Percentiles rank a stretch among this genome's conserved stretches.
phyloP scores from a whole-genome alignment of 2,888 invertebrate species.

The Ennomos fuscantarius region DNA sequence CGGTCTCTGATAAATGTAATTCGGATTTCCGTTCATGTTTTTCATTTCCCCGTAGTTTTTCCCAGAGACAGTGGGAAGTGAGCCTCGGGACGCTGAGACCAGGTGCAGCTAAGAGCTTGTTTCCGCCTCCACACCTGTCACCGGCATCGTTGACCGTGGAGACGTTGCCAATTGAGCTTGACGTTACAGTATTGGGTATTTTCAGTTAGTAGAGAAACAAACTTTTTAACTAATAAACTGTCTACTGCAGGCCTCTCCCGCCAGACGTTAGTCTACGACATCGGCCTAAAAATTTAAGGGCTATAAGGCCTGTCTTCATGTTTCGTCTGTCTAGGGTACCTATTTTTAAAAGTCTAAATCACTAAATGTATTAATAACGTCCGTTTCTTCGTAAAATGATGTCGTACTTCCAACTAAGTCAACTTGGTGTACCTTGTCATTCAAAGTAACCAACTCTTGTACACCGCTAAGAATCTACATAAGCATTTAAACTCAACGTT shows the following conservation, averaged over 20 bases:
- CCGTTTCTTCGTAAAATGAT: no score
- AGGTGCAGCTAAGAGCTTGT: conserved; percentile 29
- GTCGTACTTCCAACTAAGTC: no score
- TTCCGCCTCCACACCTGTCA: conserved; percentile 34
- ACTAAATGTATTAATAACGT: no score
- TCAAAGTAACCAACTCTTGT: no score
- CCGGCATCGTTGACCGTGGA: conserved; percentile 19
- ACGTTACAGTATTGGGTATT: no score
- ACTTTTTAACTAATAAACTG: neutral
- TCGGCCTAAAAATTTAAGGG: no score
- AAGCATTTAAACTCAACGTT: neutral
- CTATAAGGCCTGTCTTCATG: no score
- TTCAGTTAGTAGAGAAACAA: neutral
- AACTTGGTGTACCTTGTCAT: no score
- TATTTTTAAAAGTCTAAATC: no score
- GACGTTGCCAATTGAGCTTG: no score
- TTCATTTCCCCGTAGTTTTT: conserved; percentile 28
- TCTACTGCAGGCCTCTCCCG: neutral
- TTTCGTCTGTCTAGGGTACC: no score
- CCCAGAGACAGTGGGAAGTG: conserved; percentile 19
- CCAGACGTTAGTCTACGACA: no score
- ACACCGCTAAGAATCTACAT: neutral
- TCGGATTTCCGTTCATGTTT: conserved; percentile 10
- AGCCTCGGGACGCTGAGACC: conserved; percentile 2
- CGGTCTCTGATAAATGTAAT: conserved; percentile 11